phyloP scores from a whole-genome alignment of 2,797 vertebrate genomes.

The Enteromius treurensis region DNA sequence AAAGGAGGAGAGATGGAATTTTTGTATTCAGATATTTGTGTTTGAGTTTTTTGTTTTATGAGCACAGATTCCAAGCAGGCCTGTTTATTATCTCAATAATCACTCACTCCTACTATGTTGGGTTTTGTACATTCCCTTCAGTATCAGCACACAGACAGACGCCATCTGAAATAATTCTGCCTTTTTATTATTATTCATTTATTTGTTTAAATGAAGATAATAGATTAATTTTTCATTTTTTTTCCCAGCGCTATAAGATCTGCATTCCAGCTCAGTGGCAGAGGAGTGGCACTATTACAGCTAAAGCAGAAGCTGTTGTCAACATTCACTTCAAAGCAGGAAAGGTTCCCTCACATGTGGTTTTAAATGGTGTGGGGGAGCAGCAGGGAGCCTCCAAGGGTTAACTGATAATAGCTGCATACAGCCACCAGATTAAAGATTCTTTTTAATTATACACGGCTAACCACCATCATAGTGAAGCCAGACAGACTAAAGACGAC shows the following conservation, averaged over 20 bases:
- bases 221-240: not conserved
- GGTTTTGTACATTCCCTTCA: conserved; percentile 16
- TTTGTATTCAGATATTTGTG: conserved; percentile 13
- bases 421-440: conserved; percentile 71
- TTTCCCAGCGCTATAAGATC: not conserved
- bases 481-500: conserved; percentile 60
- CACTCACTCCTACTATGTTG: not conserved
- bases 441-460: conserved; percentile 66
- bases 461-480: conserved; percentile 56
- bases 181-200: conserved; percentile 17
- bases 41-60: conserved; percentile 21
- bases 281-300: conserved; percentile 57
- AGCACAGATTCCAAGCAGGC: conserved; percentile 6
- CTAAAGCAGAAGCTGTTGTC: conserved; percentile 71
- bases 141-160: conserved; percentile 3
- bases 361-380: conserved; percentile 74
- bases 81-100: conserved; percentile 19
- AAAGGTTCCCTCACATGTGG: conserved; percentile 70
- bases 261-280: conserved; percentile 52
- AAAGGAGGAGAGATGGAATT: conserved; percentile 1
- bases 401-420: conserved; percentile 68
- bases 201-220: not conserved
- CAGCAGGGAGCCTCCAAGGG: conserved; percentile 64
- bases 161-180: not conserved
- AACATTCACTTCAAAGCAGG: conserved; percentile 72